These are phyloP conservation scores for Vannuccia rotundouncinata DNA, from an alignment of 2,888 invertebrate genomes.

Conservation along the genomic window DNA sequence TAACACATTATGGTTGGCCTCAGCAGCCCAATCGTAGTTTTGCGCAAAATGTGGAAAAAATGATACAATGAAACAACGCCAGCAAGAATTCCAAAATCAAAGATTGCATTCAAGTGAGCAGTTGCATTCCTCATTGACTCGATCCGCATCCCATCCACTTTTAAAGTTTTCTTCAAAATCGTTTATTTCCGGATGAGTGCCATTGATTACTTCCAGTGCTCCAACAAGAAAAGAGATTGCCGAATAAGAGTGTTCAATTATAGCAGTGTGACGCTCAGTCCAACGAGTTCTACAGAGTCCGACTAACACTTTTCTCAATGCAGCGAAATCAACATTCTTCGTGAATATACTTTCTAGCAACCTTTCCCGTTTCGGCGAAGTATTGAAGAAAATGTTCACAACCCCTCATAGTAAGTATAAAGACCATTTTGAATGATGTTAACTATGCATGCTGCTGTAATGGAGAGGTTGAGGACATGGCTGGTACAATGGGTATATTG, in stretches of 20 bases:
- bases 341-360: no score
- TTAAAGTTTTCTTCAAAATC: neutral
- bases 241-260: no score
- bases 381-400: neutral
- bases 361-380: no score
- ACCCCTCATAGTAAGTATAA: neutral
- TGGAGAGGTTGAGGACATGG: neutral
- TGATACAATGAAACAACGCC: neutral
- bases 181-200: neutral
- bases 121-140: neutral
- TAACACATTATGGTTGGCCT: neutral
- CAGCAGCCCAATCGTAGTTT: neutral
- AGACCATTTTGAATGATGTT: constrained; percentile 22
- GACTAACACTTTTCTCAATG: no score
- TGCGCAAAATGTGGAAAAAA: neutral
- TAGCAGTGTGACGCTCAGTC: no score
- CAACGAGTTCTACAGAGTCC: no score
- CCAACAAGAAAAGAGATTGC: no score
- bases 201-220: no score
- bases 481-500: neutral
- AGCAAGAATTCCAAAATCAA: neutral
- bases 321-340: no score
- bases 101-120: neutral
- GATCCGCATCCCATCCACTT: neutral
- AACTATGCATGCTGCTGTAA: constrained; percentile 25